Percentiles rank a stretch among this genome's conserved stretches.
These are phyloP conservation scores for Mesembrinibis cayennensis DNA, from an alignment of 2,113 vertebrate genomes.

Conservation along the genomic window DNA sequence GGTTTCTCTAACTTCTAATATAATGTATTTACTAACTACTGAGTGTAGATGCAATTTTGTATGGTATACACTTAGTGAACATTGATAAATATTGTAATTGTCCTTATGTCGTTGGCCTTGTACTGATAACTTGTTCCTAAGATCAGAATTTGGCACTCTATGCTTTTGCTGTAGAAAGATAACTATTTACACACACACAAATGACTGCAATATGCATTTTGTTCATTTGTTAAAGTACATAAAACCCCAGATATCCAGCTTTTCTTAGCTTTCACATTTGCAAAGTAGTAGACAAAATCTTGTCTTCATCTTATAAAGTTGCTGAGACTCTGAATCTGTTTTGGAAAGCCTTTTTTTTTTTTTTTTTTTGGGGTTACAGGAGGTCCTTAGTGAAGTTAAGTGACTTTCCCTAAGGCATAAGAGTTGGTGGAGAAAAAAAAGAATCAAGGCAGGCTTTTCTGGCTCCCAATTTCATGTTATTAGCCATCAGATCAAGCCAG, in stretches of 20 bases:
- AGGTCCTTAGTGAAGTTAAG: not conserved
- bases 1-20: not conserved
- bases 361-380: not conserved
- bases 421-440: not conserved
- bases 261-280: not conserved
- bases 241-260: not conserved
- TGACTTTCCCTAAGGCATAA: not conserved
- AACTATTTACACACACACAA: not conserved
- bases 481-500: not conserved
- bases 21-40: not conserved
- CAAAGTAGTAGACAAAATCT: not conserved
- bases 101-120: fast-evolving
- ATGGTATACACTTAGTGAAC: not conserved
- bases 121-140: not conserved
- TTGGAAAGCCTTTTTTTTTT: not conserved
- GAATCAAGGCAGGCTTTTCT: not conserved
- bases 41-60: not conserved
- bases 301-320: not conserved
- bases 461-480: not conserved
- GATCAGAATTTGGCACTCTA: not conserved
- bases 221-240: not conserved
- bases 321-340: not conserved
- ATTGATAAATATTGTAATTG: not conserved
- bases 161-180: not conserved
- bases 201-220: not conserved